Base-by-base conservation (phyloP, 2,888 invertebrate genomes). In the Diaperis boleti region DNA sequence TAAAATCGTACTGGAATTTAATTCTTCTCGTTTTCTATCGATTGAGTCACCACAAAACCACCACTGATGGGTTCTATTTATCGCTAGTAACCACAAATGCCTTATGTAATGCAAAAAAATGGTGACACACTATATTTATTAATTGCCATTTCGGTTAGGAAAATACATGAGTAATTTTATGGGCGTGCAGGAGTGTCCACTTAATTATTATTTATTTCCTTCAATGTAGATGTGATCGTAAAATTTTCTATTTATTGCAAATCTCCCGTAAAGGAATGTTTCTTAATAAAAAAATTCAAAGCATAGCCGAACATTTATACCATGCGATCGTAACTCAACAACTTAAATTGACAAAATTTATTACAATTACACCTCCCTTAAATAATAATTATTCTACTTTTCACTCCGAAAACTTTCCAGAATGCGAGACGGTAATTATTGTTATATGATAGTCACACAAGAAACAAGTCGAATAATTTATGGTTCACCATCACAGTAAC, bases 21-120 rank as follows among this genome's bases (percentile, higher is more conserved):
- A 62, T 62, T 62, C 56, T 62, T 56, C 50, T 59, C 50, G 57
- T 57, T 57, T 59, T 52, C 59, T 52, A 59, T 45, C 47, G 52
- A 59, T 63, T 63, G 52, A 63, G 42, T 63, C 62, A 62, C 57
- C 62, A 57, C 57, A 50, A 62, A 56, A 62, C 62, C 55, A 14
- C 47, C 47, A 47, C 26, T 61, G 56, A 62, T 62, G 49, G n/a
- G 56, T 55, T 49, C 56, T 57, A 57, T 50, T 62, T 62, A 62
- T 57, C 44, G 37, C 50, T 18, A 37, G 15, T 57, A 62, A 62
- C 60, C 60, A 37, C 50, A 60, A 52, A 52, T 33, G 33, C 20
- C 15, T 50, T 50, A 13, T 49, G 42, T 29, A 59, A 59, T 26
- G 33, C 8, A 26, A 29, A 33, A 52, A 29, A 47, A 18, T 17